These are phyloP conservation scores for Speoplatyrhinus poulsoni DNA, from an alignment of 2,113 vertebrate genomes.

Conservation along the genomic window DNA sequence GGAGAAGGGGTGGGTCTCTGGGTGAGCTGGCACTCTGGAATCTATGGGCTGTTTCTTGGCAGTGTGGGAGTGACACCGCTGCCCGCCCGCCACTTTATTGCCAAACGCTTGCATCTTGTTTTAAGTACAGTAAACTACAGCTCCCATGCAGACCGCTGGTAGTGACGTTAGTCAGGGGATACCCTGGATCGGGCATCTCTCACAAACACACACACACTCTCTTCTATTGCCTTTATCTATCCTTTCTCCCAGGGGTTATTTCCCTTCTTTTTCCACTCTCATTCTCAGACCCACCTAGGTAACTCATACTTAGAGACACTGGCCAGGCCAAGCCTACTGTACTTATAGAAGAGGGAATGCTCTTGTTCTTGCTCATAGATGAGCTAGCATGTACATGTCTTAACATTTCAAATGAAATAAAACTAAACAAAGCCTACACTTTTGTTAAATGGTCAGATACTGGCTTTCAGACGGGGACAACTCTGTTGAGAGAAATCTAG, in stretches of 20 bases:
- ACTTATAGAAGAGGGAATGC: slow-evolving; percentile 19
- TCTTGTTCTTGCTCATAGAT: slow-evolving; percentile 37
- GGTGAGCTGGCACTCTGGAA: slow-evolving; percentile 56
- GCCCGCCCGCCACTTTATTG: not conserved
- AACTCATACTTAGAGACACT: not conserved
- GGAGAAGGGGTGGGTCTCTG: not conserved
- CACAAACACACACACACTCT: not conserved
- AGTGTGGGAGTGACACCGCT: no score
- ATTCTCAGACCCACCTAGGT: not conserved
- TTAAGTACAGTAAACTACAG: slow-evolving; percentile 32
- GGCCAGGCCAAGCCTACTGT: slow-evolving; percentile 20
- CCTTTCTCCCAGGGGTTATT: not conserved
- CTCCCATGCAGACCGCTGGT: slow-evolving; percentile 34
- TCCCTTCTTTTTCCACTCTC: not conserved
- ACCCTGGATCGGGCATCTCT: slow-evolving; percentile 23
- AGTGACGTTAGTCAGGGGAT: slow-evolving; percentile 50
- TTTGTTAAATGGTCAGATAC: slow-evolving; percentile 29
- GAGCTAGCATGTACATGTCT: slow-evolving; percentile 1
- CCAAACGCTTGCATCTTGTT: not conserved
- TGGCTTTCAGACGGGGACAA: slow-evolving; percentile 28
- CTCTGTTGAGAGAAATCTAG: not conserved
- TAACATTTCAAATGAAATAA: not conserved
- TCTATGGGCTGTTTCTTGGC: not conserved
- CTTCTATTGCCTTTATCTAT: not conserved
- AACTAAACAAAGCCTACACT: slow-evolving; percentile 18